phyloP scores from a whole-genome alignment of 2,888 invertebrate species.

The Hemicrepidius hirtus region DNA sequence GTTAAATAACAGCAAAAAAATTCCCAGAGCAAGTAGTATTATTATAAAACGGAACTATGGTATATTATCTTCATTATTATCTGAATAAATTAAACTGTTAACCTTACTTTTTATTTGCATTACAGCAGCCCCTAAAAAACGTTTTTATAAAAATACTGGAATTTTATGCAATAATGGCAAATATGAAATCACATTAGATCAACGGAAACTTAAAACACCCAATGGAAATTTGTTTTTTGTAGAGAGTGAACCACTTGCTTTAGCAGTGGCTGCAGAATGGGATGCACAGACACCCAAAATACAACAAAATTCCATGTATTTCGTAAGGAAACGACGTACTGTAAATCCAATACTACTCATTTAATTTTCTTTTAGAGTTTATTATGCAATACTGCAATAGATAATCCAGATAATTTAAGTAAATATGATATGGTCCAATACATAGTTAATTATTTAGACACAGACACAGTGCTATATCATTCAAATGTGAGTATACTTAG shows the following conservation, averaged over 20 bases:
- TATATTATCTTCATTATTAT: neutral
- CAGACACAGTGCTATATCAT: slow-evolving; percentile 88
- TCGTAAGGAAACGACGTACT: slow-evolving; percentile 77
- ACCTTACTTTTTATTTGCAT: slow-evolving; percentile 27
- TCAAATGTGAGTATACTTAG: slow-evolving; percentile 76
- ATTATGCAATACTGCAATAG: slow-evolving; percentile 91
- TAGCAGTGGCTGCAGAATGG: slow-evolving; percentile 97
- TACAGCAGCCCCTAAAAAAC: slow-evolving; percentile 74
- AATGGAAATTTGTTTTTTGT: slow-evolving; percentile 85
- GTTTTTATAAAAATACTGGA: slow-evolving; percentile 84
- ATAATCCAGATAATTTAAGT: slow-evolving; percentile 91
- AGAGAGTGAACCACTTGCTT: slow-evolving; percentile 89
- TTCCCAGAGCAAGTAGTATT: neutral
- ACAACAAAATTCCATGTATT: slow-evolving; percentile 88
- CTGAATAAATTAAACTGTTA: slow-evolving; percentile 14
- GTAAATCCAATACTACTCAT: neutral
- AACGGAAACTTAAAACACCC: slow-evolving; percentile 93
- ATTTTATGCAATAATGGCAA: slow-evolving; percentile 81
- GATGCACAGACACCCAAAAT: slow-evolving; percentile 88
- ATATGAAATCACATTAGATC: slow-evolving; percentile 92
- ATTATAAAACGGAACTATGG: slow-evolving; percentile 13
- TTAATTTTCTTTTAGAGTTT: slow-evolving; percentile 79
- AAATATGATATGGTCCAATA: slow-evolving; percentile 85
- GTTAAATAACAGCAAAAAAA: neutral
- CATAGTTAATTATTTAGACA: slow-evolving; percentile 86